These are phyloP conservation scores for Tipula lateralis DNA, from an alignment of 2,888 invertebrate species.

Conservation along the genomic window DNA sequence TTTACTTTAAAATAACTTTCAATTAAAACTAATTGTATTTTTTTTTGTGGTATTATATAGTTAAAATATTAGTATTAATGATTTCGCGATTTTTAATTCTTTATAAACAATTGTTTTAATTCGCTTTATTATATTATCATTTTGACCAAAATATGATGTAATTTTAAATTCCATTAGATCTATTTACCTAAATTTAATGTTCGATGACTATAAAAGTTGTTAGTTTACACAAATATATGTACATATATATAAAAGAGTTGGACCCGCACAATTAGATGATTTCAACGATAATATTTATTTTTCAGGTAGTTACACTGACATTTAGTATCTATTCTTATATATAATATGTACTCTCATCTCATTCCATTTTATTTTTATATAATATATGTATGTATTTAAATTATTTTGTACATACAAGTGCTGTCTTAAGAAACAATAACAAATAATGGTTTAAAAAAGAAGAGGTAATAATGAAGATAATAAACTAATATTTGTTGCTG, in stretches of 20 bases:
- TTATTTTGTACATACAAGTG: neutral
- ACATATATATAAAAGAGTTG: neutral
- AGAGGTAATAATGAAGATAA: neutral
- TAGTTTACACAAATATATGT: neutral
- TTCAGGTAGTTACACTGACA: neutral
- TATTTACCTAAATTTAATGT: neutral
- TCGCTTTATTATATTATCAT: neutral
- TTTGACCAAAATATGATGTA: neutral
- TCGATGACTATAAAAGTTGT: neutral
- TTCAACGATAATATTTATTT: neutral
- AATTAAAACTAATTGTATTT: conserved; percentile 11
- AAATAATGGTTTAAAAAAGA: neutral
- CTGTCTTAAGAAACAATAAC: neutral
- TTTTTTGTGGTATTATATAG: neutral
- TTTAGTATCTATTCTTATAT: neutral
- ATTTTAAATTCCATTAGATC: neutral
- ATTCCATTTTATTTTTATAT: neutral
- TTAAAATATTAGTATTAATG: neutral
- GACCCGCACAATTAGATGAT: neutral
- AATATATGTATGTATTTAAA: neutral
- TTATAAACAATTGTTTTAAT: neutral
- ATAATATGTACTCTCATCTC: neutral
- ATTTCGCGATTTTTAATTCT: neutral
- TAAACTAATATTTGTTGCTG: conserved; percentile 15
- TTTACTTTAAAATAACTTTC: neutral